Base-by-base conservation (phyloP, 2,888 invertebrate species). In the Brassicogethes aeneus region DNA sequence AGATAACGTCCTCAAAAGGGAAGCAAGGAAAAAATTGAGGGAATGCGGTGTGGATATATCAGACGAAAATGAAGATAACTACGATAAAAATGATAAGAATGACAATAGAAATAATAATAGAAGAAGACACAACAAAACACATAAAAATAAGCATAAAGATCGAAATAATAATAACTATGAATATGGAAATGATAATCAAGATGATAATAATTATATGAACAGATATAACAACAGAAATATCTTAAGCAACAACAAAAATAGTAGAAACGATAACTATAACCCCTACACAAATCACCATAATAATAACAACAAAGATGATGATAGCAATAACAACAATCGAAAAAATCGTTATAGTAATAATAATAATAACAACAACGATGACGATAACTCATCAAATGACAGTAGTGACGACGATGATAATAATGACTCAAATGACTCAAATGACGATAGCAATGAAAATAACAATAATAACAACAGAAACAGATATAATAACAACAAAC, bases 41-140 rank as follows among this genome's bases (percentile, higher is more conserved):
- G 60, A 60, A 48, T 64, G 62, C 37, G 60, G 58, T 2, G 51
- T 47, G 3, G 53, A 55, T 17, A 40, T 10, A 29, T 31, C 16
- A 16, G 37, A 48, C 8, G 32, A 39, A 34, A 39, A 44, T n/a
- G 39, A 36, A 15, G 41, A 38, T 23, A 37, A 40, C 38, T 37
- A 32, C 15, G 30, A 40, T 13, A 34, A 23, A 3, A 15, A 10
- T 3, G 14, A 34, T 34, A 35, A 40, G n/a, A 41, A 42, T 42
- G 40, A 41, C 17, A 39, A 44, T 23, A 41, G 39, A 17, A 42
- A 36, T n/a, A 40, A 36, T 15, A 34, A 38, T 34, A 41, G 37
- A 17, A 16, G 23, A 23, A 23, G 23, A 23, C 5, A 23, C 23
- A 23, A 23, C 5, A 23, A 23, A 10, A 7, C 23, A 7, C 23